Conservation (phyloP, 2,797 vertebrate species). For the Acanthiza pusilla region DNA sequence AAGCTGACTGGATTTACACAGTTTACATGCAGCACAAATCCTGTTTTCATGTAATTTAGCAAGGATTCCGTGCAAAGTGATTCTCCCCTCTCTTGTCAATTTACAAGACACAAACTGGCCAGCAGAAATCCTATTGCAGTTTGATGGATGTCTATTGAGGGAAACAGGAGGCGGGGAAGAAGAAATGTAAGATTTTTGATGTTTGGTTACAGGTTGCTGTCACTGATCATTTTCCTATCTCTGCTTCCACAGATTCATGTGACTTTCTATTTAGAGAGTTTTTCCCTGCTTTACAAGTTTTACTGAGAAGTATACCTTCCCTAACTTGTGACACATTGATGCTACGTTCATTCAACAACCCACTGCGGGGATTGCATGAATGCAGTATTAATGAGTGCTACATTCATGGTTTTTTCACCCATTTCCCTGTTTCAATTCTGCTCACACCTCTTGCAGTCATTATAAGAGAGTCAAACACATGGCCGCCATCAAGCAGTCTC, state of each 20-base stretch:
- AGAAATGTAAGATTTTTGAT: not conserved
- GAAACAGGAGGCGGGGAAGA: not conserved
- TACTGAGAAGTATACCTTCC: not conserved
- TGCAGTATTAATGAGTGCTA: not conserved
- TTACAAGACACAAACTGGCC: constrained; percentile 19
- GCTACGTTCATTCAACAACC: not conserved
- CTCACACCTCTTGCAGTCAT: not conserved
- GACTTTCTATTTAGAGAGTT: not conserved
- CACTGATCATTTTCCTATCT: not conserved
- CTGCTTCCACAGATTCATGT: not conserved
- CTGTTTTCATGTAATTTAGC: constrained; percentile 39
- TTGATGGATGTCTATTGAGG: constrained; percentile 1
- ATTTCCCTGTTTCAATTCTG: not conserved
- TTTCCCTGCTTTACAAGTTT: not conserved
- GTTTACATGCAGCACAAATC: constrained; percentile 50
- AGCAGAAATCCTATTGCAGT: constrained; percentile 31
- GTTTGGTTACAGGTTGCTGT: not conserved
- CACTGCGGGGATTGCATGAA: fast-evolving
- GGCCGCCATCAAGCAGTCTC: not conserved
- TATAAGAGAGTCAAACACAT: not conserved
- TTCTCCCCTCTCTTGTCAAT: not conserved
- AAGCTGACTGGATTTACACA: constrained; percentile 54
- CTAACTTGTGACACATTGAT: not conserved
- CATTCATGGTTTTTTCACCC: not conserved
- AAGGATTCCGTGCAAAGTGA: not conserved